A percentile compares a stretch with the other conserved stretches of the same genome.
These are phyloP conservation scores for Diachasma alloeum DNA, from an alignment of 1,140 invertebrate genomes.

Conservation along the genomic window DNA sequence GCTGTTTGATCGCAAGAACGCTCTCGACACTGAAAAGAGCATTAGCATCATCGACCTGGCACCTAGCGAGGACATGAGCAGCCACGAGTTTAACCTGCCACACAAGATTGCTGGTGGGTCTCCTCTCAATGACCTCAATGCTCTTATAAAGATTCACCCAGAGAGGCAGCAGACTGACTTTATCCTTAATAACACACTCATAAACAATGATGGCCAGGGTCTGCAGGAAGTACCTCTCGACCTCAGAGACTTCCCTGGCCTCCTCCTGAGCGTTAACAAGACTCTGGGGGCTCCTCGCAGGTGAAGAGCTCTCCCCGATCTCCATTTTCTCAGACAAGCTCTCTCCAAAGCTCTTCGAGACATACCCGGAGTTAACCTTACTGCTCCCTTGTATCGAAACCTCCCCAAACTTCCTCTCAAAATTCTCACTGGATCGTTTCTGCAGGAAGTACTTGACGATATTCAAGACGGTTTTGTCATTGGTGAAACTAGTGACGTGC, in stretches of 20 bases:
- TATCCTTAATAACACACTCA: slow-evolving; percentile 87
- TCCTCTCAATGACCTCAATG: slow-evolving; percentile 47
- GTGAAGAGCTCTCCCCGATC: slow-evolving; percentile 38
- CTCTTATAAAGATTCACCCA: slow-evolving; percentile 78
- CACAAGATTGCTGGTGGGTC: slow-evolving; percentile 65
- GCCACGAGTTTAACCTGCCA: slow-evolving; percentile 75
- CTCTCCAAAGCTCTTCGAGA: slow-evolving; percentile 19
- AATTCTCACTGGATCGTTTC: slow-evolving; percentile 33
- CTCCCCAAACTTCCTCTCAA: neutral
- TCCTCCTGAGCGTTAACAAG: slow-evolving; percentile 26
- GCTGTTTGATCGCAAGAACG: slow-evolving; percentile 69
- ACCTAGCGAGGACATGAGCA: slow-evolving; percentile 59
- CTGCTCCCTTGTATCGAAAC: neutral
- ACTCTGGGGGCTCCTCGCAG: neutral
- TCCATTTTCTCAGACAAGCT: slow-evolving; percentile 47
- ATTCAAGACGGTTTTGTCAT: slow-evolving; percentile 71
- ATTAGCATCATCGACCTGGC: slow-evolving; percentile 45
- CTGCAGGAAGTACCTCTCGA: slow-evolving; percentile 72
- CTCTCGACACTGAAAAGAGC: slow-evolving; percentile 61
- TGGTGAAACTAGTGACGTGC: slow-evolving; percentile 74
- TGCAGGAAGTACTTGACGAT: slow-evolving; percentile 74
- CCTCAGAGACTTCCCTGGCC: slow-evolving; percentile 59
- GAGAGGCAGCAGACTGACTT: slow-evolving; percentile 79
- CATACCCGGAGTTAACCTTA: neutral
- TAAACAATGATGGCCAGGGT: slow-evolving; percentile 80